These are phyloP conservation scores for Neomorphus geoffroyi DNA, from an alignment of 2,797 vertebrate genomes.

Conservation along the genomic window DNA sequence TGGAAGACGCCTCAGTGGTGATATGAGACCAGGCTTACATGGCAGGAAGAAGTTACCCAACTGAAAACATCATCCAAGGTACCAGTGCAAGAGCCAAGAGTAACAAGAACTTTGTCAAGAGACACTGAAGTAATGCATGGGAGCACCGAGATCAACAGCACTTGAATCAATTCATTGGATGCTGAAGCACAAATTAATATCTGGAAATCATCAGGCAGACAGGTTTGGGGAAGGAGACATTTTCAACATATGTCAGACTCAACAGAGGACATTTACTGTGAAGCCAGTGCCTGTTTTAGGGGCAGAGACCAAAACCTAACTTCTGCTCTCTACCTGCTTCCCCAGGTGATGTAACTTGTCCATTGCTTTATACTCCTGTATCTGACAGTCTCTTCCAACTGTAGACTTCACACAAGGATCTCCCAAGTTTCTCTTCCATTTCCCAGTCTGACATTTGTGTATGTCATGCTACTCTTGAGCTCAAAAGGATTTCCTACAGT, in stretches of 20 bases:
- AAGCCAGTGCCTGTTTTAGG: neutral
- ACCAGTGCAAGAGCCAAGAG: neutral
- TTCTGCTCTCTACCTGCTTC: neutral
- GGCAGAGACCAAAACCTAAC: neutral
- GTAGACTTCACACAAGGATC: neutral
- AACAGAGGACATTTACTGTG: accelerated
- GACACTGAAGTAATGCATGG: accelerated
- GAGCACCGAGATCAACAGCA: neutral
- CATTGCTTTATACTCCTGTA: neutral
- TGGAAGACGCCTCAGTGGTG: neutral
- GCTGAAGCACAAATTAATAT: neutral
- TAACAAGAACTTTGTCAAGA: neutral
- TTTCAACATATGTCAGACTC: neutral
- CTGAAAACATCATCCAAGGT: neutral
- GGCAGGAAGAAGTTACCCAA: neutral
- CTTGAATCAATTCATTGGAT: neutral
- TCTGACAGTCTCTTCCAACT: neutral
- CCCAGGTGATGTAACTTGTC: neutral
- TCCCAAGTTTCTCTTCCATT: neutral
- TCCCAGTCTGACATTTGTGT: neutral
- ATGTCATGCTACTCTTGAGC: neutral
- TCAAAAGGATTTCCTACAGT: neutral
- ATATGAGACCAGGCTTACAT: neutral
- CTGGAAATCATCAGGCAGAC: neutral
- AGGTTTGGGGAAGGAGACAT: neutral